A percentile compares a stretch with the other conserved stretches of the same genome.
Conservation (phyloP, 2,797 vertebrate species). For the Falco cherrug region DNA sequence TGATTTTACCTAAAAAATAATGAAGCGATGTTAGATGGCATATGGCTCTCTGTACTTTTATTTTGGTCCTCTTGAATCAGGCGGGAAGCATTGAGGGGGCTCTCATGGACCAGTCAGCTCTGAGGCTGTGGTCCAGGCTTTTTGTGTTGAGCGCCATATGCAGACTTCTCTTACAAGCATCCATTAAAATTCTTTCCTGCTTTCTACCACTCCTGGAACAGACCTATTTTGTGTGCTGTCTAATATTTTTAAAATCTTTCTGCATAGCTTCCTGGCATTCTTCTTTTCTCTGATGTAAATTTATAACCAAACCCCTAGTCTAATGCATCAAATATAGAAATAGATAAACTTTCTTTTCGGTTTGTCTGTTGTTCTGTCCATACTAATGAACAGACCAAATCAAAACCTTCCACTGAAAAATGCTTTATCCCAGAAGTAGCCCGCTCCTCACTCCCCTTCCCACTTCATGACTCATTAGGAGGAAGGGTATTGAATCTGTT, state of each 20-base stretch:
- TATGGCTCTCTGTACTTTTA: background rate
- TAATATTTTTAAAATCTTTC: background rate
- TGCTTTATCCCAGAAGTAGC: background rate
- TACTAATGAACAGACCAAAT: background rate
- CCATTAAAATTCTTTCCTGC: background rate
- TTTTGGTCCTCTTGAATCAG: background rate
- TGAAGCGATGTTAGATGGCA: background rate
- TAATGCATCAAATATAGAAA: background rate
- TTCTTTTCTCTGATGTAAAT: background rate
- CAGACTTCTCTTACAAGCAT: background rate
- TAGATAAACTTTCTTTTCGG: background rate
- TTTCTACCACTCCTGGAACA: background rate
- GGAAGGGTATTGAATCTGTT: background rate
- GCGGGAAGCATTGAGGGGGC: background rate
- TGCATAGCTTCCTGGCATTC: background rate
- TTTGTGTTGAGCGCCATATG: background rate
- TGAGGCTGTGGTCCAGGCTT: background rate
- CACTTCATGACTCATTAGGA: fast-evolving
- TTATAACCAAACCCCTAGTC: background rate
- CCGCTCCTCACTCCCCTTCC: fast-evolving
- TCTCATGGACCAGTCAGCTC: background rate
- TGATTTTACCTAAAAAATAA: background rate
- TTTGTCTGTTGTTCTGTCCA: background rate
- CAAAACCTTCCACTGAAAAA: background rate
- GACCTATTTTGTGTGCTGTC: background rate